phyloP scores from a whole-genome alignment of 2,888 invertebrate species.

The Mythimna impura region DNA sequence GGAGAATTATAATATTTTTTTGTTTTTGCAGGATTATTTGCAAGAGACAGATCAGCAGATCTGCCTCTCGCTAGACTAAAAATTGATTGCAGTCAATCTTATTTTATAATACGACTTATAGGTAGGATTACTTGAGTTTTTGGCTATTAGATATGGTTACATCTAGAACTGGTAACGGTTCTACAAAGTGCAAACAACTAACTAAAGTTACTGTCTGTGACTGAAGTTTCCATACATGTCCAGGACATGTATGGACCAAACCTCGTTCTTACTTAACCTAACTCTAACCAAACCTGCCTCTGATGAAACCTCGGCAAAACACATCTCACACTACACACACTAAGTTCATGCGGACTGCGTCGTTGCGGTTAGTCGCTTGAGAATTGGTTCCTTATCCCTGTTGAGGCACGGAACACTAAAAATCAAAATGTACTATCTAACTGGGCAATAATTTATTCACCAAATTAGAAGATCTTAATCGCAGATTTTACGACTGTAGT shows the following conservation, averaged over 20 bases:
- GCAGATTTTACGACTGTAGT: neutral
- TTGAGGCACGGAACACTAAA: neutral
- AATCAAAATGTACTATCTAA: neutral
- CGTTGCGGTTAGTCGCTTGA: neutral
- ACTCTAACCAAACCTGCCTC: neutral
- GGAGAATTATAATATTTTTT: neutral
- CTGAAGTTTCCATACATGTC: neutral
- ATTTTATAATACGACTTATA: neutral
- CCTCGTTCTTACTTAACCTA: neutral
- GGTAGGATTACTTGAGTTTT: neutral
- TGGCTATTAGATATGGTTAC: neutral
- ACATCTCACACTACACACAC: too few species aligned
- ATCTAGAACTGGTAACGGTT: neutral
- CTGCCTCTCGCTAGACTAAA: conserved; percentile 18
- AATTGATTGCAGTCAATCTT: conserved; percentile 17
- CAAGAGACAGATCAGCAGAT: neutral
- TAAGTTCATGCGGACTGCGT: too few species aligned
- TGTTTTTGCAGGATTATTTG: neutral
- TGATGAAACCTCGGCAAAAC: neutral
- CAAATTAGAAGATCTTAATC: neutral
- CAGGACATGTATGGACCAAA: neutral
- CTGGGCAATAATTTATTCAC: neutral
- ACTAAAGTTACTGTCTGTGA: too few species aligned
- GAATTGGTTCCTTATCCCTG: neutral
- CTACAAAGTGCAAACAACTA: too few species aligned